Conservation (phyloP, 1,140 invertebrate genomes). For the Cecropterus lyciades region DNA sequence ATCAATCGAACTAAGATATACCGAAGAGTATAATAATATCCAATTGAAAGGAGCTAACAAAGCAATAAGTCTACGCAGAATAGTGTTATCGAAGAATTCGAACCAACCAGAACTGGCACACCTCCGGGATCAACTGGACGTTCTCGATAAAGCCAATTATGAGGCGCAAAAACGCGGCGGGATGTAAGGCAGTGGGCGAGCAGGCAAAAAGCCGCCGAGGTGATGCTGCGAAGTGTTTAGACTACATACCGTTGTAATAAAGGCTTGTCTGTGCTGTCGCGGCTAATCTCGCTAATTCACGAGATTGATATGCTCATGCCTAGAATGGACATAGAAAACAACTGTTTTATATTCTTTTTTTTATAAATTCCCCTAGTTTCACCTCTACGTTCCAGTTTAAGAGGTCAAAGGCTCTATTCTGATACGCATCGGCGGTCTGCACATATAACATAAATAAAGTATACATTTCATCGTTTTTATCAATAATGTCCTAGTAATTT, state of each 20-base stretch:
- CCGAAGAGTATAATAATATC: no score
- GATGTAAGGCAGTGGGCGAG: slow-evolving; percentile 35
- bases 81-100: slow-evolving; percentile 30
- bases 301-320: slow-evolving; percentile 9
- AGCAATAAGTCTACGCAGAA: slow-evolving; percentile 21
- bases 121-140: slow-evolving; percentile 35
- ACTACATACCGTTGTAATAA: slow-evolving; percentile 35
- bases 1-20: no score
- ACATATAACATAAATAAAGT: no score
- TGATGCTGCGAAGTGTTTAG: slow-evolving; percentile 36
- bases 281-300: slow-evolving; percentile 26
- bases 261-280: slow-evolving; percentile 19
- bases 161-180: slow-evolving; percentile 30
- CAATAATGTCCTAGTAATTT: no score
- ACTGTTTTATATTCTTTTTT: neutral
- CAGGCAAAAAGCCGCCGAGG: slow-evolving; percentile 17
- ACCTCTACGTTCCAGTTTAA: no score
- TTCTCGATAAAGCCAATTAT: slow-evolving; percentile 37
- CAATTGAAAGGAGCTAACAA: neutral
- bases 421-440: no score
- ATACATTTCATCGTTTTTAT: no score
- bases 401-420: no score
- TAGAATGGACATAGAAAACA: neutral
- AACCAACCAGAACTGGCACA: slow-evolving; percentile 33
- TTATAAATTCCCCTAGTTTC: no score